Percentiles rank a stretch among this genome's conserved stretches.
These are phyloP conservation scores for Heliconius ethilla DNA, from an alignment of 2,888 invertebrate genomes.

Conservation along the genomic window DNA sequence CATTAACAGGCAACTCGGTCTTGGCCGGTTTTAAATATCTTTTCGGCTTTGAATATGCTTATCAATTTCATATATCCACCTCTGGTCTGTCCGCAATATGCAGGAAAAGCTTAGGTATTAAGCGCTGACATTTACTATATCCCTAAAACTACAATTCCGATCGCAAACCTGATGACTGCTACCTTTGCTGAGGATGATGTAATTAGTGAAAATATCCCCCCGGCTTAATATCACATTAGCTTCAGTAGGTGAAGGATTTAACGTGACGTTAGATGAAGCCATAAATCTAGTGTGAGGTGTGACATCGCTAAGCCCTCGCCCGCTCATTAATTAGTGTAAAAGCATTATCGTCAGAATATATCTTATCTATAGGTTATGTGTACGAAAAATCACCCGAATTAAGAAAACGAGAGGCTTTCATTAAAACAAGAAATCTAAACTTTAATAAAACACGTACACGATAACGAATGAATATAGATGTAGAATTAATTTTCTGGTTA, in stretches of 20 bases:
- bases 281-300: conserved; percentile 68
- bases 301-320: conserved; percentile 67
- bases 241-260: conserved; percentile 48
- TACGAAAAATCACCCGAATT: conserved; percentile 3
- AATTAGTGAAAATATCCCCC: conserved; percentile 39
- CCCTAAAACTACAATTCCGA: not conserved
- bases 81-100: too few species aligned
- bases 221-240: conserved; percentile 40
- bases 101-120: too few species aligned
- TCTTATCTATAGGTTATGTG: conserved; percentile 35
- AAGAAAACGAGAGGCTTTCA: not conserved
- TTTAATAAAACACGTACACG: not conserved
- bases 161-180: not conserved
- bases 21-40: too few species aligned
- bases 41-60: too few species aligned
- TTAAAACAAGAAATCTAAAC: not conserved
- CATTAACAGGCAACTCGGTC: too few species aligned
- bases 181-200: conserved; percentile 19
- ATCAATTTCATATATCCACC: too few species aligned
- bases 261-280: conserved; percentile 58
- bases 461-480: too few species aligned
- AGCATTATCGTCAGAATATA: conserved; percentile 57
- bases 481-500: too few species aligned
- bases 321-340: conserved; percentile 73
- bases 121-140: not conserved